These are phyloP conservation scores for Palythoa grandis DNA, from an alignment of 92 coral and sea anemone species.

Conservation along the genomic window DNA sequence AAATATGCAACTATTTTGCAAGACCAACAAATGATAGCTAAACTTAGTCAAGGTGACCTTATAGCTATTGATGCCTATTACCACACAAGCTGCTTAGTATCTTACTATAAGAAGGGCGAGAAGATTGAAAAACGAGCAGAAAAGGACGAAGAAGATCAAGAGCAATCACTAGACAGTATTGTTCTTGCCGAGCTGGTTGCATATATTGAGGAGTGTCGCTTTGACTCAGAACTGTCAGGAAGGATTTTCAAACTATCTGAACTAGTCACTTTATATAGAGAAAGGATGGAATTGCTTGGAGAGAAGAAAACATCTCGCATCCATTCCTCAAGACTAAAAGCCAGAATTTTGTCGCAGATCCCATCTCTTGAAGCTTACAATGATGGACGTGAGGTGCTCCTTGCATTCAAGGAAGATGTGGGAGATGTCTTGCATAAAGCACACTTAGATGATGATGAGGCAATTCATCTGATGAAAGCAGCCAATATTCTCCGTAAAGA, in stretches of 20 bases:
- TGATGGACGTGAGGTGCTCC: slow-evolving; percentile 5
- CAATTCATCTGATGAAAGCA: slow-evolving; percentile 57
- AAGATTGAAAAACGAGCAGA: neutral
- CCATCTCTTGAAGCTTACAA: slow-evolving; percentile 44
- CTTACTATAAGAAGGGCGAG: neutral
- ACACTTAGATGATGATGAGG: slow-evolving; percentile 63
- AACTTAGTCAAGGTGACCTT: too few species aligned
- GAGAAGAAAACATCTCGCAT: slow-evolving; percentile 7
- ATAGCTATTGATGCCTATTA: neutral
- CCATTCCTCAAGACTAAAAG: slow-evolving; percentile 60
- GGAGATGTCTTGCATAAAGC: slow-evolving; percentile 52
- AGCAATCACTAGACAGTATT: neutral
- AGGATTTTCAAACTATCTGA: slow-evolving; percentile 50
- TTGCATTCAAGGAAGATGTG: slow-evolving; percentile 34
- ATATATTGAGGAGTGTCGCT: slow-evolving; percentile 60
- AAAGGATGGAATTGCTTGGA: slow-evolving; percentile 49
- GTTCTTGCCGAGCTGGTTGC: slow-evolving; percentile 62
- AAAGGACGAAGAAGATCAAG: neutral
- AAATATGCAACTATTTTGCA: too few species aligned
- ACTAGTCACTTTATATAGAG: slow-evolving; percentile 40
- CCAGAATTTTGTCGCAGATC: slow-evolving; percentile 51
- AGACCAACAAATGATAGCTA: too few species aligned
- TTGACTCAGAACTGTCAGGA: neutral
- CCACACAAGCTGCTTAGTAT: slow-evolving; percentile 1
- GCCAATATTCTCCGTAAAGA: slow-evolving; percentile 64